Evolutionary conservation across 2,888 invertebrate genomes (phyloP), one percentile per base, ranked within the genome.

Genomic region (Rhamphomyia laevipes): DNA sequence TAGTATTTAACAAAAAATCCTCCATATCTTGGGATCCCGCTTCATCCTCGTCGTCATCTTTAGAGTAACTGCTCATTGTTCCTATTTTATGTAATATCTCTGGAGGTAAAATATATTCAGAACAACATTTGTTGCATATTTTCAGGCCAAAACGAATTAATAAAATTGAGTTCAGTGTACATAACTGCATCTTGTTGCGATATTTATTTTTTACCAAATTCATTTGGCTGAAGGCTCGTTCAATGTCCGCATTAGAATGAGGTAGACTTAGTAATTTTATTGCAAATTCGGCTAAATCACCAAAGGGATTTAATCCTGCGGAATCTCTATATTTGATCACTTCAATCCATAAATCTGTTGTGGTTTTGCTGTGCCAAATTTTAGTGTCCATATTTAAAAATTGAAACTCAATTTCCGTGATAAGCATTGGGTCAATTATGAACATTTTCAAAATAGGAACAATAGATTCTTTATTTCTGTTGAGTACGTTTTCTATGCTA

Each of bases 121-220:
- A n/a, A 18, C 43, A 43, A 17, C 43, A 43, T 43, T 43, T 43
- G 11, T 18, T 23, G 12, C 21, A 10, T 16, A 11, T 16, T 43
- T 43, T 43, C 9, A 43, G 15, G 21, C 43, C 43, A 21, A 18
- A 43, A 11, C 43, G 17, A 11, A 43, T 18, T 21, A 11, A 11
- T 23, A 43, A 17, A 18, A 43, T 43, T 9, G 43, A 16, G 3
- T 43, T 9, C 10, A 43, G 3, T 13, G 21, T 43, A 9, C 17
- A 10, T 18, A 18, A 16, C 23, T 13, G 18, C 15, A 43, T 13
- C 23, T 9, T 43, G 30, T 44, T 44, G 11, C 44, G 44, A 2
- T 12, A 15, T 45, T 45, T 45, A 16, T 33, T 45, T 45, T 45
- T 45, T n/a, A 45, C 35, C 17, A 45, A 33, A 33, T 45, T 45